These are phyloP conservation scores for Drosophila leontia DNA, from an alignment of 1,140 invertebrate species.

Conservation along the genomic window DNA sequence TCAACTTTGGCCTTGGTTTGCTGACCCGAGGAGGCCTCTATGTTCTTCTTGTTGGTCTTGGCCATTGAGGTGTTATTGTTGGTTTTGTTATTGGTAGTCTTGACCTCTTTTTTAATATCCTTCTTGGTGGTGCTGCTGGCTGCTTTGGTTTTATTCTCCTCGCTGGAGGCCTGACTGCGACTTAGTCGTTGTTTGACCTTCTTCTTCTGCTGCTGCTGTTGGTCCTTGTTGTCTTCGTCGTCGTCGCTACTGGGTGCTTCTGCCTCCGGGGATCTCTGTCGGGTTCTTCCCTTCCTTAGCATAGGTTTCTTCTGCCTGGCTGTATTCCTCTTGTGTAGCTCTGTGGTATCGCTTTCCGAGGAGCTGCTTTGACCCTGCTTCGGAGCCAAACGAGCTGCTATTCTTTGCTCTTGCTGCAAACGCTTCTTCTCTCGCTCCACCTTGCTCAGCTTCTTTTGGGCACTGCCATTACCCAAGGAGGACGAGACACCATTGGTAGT, in stretches of 20 bases:
- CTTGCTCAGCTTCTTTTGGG: slow-evolving; percentile 78
- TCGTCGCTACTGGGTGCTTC: slow-evolving; percentile 4
- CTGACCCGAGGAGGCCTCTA: not conserved
- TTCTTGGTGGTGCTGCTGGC: not conserved
- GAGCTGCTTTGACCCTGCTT: slow-evolving; percentile 65
- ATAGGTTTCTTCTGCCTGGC: slow-evolving; percentile 75
- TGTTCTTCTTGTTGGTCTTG: slow-evolving; percentile 17
- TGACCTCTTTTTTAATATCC: slow-evolving; percentile 26
- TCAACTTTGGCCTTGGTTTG: slow-evolving; percentile 14
- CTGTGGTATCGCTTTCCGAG: slow-evolving; percentile 79
- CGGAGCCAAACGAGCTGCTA: slow-evolving; percentile 70
- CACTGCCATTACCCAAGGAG: slow-evolving; percentile 31
- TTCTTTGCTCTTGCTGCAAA: slow-evolving; percentile 71
- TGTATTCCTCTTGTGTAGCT: slow-evolving; percentile 69
- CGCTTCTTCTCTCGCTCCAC: slow-evolving; percentile 78
- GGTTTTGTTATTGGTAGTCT: slow-evolving; percentile 15
- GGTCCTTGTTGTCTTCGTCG: slow-evolving; percentile 15
- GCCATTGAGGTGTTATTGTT: not conserved
- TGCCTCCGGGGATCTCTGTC: slow-evolving; percentile 37
- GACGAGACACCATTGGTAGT: slow-evolving; percentile 59
- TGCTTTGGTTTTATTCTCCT: slow-evolving; percentile 29
- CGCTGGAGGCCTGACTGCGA: slow-evolving; percentile 34
- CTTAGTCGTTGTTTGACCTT: slow-evolving; percentile 1
- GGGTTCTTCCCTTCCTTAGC: slow-evolving; percentile 59
- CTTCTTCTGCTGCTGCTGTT: slow-evolving; percentile 14